These are phyloP conservation scores for Conopomorpha cramerella DNA, from an alignment of 1,140 invertebrate species.

Conservation along the genomic window DNA sequence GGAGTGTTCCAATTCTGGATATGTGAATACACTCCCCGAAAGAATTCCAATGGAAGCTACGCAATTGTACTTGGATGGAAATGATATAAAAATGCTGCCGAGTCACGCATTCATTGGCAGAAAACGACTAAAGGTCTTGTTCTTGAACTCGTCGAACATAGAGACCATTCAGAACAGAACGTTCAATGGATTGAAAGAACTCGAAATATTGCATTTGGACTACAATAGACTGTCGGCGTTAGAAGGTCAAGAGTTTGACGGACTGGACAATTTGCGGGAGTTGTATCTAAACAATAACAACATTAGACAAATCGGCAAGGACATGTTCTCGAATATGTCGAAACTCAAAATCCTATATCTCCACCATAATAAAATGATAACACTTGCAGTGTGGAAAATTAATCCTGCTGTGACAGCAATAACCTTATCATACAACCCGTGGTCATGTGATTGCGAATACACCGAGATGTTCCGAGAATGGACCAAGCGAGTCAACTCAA, in stretches of 20 bases:
- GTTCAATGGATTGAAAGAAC: conserved; percentile 83
- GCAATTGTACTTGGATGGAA: conserved; percentile 87
- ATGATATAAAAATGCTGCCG: conserved; percentile 74
- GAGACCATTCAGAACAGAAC: conserved; percentile 86
- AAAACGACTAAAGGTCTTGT: conserved; percentile 81
- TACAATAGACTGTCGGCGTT: conserved; percentile 76
- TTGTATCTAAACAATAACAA: conserved; percentile 86
- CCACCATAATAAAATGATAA: conserved; percentile 77
- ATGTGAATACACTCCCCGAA: conserved; percentile 74
- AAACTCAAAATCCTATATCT: conserved; percentile 74
- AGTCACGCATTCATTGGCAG: conserved; percentile 91
- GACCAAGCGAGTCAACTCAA: conserved; percentile 67
- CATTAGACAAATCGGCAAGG: conserved; percentile 74
- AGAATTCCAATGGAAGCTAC: conserved; percentile 93
- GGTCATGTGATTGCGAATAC: conserved; percentile 88
- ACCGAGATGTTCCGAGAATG: conserved; percentile 80
- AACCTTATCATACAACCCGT: conserved; percentile 78
- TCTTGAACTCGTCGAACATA: conserved; percentile 84
- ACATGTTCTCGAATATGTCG: conserved; percentile 75
- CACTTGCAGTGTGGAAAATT: conserved; percentile 78
- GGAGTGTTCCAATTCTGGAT: conserved; percentile 79
- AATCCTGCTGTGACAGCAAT: conserved; percentile 69
- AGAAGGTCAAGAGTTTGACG: conserved; percentile 82
- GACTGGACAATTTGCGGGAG: conserved; percentile 76
- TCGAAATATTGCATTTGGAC: conserved; percentile 82